Evolutionary conservation across 2,797 vertebrate genomes (phyloP).

Genomic region (Gymnothorax javanicus): DNA sequence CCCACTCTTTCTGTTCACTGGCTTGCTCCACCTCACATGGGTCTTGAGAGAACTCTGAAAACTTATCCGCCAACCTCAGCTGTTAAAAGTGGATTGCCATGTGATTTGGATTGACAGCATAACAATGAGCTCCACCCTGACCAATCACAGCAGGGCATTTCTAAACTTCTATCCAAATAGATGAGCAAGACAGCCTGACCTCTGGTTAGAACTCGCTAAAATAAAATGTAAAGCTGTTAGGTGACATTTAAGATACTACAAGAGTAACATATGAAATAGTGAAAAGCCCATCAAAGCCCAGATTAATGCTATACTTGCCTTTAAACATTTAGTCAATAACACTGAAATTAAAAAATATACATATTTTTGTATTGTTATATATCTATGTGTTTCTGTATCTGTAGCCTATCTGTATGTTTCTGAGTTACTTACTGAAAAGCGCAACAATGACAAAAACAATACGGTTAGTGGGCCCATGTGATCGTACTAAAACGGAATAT

Average conservation of each 20-base stretch:
- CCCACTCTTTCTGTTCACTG: slow-evolving; percentile 5
- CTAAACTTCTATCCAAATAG: slow-evolving; percentile 50
- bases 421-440: neutral
- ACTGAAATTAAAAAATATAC: too few relatives aligned
- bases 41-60: slow-evolving; percentile 71
- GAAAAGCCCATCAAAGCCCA: neutral
- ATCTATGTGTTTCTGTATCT: too few relatives aligned
- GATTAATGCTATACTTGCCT: neutral
- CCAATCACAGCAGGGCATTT: slow-evolving; percentile 83
- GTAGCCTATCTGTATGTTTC: too few relatives aligned
- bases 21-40: slow-evolving; percentile 52
- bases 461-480: neutral
- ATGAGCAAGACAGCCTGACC: slow-evolving; percentile 43
- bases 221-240: slow-evolving; percentile 14
- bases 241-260: neutral
- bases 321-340: neutral
- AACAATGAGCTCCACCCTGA: slow-evolving; percentile 72
- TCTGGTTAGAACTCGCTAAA: slow-evolving; percentile 27
- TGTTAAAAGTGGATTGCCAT: slow-evolving; percentile 77
- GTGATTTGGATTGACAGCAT: slow-evolving; percentile 87
- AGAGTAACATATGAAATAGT: neutral
- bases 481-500: neutral
- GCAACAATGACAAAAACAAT: neutral
- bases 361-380: too few relatives aligned
- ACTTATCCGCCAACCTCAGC: slow-evolving; percentile 69